A percentile compares a stretch with the other conserved stretches of the same genome.
These are phyloP conservation scores for Plebejus argus DNA, from an alignment of 2,888 invertebrate species.

Conservation along the genomic window DNA sequence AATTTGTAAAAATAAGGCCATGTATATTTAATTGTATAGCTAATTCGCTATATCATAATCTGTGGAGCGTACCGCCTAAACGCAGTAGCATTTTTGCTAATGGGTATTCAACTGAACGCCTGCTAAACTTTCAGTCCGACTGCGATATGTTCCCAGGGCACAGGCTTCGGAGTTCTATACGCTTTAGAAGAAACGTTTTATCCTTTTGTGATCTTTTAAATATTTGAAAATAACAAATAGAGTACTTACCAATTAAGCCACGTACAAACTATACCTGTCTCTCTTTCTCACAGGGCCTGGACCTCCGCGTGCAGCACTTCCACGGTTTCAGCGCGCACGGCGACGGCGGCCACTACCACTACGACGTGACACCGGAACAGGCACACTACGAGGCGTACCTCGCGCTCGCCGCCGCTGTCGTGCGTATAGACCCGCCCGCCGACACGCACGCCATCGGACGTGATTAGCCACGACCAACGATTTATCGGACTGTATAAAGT, in stretches of 20 bases:
- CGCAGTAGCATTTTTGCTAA: no score
- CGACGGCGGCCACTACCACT: constrained; percentile 98
- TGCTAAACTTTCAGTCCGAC: no score
- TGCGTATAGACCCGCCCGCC: constrained; percentile 88
- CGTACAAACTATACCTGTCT: background rate
- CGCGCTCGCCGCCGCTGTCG: constrained; percentile 85
- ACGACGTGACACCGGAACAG: constrained; percentile 93
- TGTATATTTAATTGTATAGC: no score
- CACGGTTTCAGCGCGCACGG: constrained; percentile 93
- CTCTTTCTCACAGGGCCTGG: constrained; percentile 84
- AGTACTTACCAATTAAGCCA: background rate
- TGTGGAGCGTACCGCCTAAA: no score
- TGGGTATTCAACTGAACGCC: no score
- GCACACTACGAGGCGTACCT: constrained; percentile 96
- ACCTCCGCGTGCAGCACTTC: constrained; percentile 97
- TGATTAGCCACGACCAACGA: constrained; percentile 77
- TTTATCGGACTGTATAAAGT: background rate
- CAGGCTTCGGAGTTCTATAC: no score
- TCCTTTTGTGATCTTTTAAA: no score
- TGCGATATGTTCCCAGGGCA: no score
- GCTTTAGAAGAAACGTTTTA: no score
- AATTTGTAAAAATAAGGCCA: no score
- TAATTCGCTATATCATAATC: no score
- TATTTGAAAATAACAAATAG: no score
- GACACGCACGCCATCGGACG: constrained; percentile 86